Base-by-base conservation (phyloP, 2,888 invertebrate genomes). In the Drosophila demipolita region DNA sequence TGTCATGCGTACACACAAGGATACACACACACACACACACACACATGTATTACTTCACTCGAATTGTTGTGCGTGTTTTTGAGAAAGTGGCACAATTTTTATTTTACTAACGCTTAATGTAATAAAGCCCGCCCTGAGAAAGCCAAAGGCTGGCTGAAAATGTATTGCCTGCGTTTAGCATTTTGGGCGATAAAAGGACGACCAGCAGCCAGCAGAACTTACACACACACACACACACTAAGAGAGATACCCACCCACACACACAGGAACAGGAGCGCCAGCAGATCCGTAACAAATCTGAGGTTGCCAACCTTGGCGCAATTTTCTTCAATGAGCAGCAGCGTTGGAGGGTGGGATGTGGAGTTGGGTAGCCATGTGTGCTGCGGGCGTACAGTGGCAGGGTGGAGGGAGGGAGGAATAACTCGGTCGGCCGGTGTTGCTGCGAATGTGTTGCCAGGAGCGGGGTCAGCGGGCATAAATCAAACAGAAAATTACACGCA, bases 401-500 rank as follows among this genome's bases (percentile, higher is more conserved):
- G 11, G 20, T 5, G 29, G 29, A 1, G 29, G 15, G 15, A 26
- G 15, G n/a, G 7, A 12, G 12, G 20, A 5, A 26, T 29, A 29
- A 29, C 29, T 20, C 7, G 12, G 45, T 7, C 12, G 45, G 45
- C 1, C 45, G 73, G 68, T 63, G 67, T 45, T 45, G 62, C 54
- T 60, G 64, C 50, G 74, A 69, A 72, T 79, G 73, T 75, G 82
- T 78, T 45, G 66, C 74, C 73, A 33, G 76, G 68, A 64, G 83
- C 72, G 79, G 90, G 82, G 84, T 83, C 90, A 87, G 74, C 73
- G 84, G 75, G 74, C 82, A 92, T 91, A 91, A 92, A 91, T 91
- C 91, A 91, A 89, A 91, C 82, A 73, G 88, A 89, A 90, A 91
- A 90, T 91, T 92, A 90, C 91, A 89, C 89, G 89, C 91, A 90